A percentile compares a stretch with the other conserved stretches of the same genome.
Evolutionary conservation across 2,888 invertebrate genomes (phyloP).

Genomic region (Ochlodes sylvanus): DNA sequence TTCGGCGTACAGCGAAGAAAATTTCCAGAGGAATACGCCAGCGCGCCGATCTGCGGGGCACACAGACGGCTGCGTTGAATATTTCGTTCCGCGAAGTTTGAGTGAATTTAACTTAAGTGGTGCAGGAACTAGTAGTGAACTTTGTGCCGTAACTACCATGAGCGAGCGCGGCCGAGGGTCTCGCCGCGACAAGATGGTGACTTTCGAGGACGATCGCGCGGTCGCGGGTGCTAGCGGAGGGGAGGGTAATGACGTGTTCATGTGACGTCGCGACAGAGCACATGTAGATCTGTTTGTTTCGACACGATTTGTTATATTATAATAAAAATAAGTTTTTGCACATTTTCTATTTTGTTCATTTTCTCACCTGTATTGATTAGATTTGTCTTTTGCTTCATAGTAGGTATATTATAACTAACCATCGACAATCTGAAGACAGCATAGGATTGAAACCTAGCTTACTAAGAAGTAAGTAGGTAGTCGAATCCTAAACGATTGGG

Average conservation of each 20-base stretch:
- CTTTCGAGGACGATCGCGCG: constrained; percentile 49
- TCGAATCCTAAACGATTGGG: too few species aligned
- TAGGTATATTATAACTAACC: too few species aligned
- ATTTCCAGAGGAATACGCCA: constrained; percentile 88
- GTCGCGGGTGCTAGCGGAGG: constrained; percentile 61
- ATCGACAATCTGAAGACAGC: too few species aligned
- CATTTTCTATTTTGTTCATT: constrained; percentile 29
- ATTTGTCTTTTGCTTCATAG: too few species aligned
- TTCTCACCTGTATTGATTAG: not conserved
- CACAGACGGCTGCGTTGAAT: constrained; percentile 88
- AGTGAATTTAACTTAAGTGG: constrained; percentile 93
- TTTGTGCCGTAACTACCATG: constrained; percentile 51
- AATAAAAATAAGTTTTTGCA: constrained; percentile 47
- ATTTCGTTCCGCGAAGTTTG: constrained; percentile 93
- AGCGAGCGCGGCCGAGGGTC: constrained; percentile 43
- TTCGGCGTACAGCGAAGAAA: constrained; percentile 63
- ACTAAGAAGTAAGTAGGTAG: too few species aligned
- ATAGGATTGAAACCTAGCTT: too few species aligned
- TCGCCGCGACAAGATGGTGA: constrained; percentile 50
- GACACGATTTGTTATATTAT: constrained; percentile 47
- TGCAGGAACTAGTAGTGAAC: constrained; percentile 67
- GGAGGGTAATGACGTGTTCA: constrained; percentile 90
- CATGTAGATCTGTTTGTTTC: constrained; percentile 42
- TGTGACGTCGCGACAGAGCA: constrained; percentile 82
- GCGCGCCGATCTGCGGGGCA: constrained; percentile 85